Base-by-base conservation (phyloP, 2,797 vertebrate genomes). In the Cuniculus paca region DNA sequence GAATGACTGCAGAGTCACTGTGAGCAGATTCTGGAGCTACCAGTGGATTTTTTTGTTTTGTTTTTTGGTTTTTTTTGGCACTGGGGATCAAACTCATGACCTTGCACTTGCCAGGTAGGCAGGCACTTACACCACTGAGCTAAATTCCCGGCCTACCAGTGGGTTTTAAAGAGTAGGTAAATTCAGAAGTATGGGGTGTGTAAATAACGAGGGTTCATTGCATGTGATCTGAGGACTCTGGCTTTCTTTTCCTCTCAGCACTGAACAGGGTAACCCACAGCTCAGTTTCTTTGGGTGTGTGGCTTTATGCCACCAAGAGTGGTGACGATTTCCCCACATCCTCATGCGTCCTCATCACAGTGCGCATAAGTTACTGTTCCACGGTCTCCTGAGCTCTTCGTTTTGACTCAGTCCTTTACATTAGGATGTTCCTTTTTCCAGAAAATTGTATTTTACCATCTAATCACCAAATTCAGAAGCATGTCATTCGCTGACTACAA, bases 201-300 rank as follows among this genome's bases (percentile, higher is more conserved):
- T 45, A 26, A 45, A 28, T 9, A 19, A 42, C 0, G 14, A 11
- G 48, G 39, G 12, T 2, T 0, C 0, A 17, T 58, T 22, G 56
- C 5, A 0, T 2, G 72, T 9, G 50, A 39, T 0, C 1, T 3
- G 34, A 20, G 22, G 45, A 72, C 45, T 12, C 8, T 0, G 36
- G 5, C 28, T 9, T 58, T 28, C 31, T 50, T 61, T 17, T 5
- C 0, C 42, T n/a, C 61, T 74, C 34, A 0, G 19, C 63, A 60
- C 68, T 2, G 58, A 36, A 52, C 63, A 34, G 45, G n/a, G 60
- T 8, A 20, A 24, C 1, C 26, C 34, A 8, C 0, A 2, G 5
- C 65, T 19, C 42, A 0, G n/a, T 6, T 17, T 63, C 36, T 10
- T 3, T 0, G 1, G 28, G 39, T 2, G 0, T 0, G 0, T 9